phyloP scores from a whole-genome alignment of 2,113 vertebrate genomes.

The Melanocharis versteri region DNA sequence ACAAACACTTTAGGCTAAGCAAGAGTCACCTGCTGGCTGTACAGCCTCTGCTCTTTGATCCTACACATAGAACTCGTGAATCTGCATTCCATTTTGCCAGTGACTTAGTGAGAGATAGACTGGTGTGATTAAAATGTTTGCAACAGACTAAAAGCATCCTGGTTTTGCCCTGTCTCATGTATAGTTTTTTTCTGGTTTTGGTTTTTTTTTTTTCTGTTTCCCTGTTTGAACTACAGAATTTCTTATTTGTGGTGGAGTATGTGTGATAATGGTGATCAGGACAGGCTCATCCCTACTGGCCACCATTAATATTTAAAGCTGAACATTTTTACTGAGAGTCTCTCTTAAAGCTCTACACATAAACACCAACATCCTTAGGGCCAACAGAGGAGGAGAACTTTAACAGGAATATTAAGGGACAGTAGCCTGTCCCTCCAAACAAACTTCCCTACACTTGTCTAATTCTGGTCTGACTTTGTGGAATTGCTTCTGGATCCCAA shows the following conservation, averaged over 20 bases:
- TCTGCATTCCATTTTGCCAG: neutral
- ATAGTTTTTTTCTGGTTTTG: too few relatives aligned
- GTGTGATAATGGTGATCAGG: neutral
- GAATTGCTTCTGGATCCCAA: neutral
- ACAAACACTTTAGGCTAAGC: neutral
- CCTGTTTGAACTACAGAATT: neutral
- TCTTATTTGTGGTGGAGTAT: neutral
- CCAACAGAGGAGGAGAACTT: neutral
- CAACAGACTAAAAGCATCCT: neutral
- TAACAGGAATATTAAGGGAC: neutral
- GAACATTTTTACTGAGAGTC: neutral
- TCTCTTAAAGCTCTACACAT: neutral
- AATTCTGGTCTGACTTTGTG: neutral
- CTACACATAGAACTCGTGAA: neutral
- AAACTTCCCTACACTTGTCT: neutral
- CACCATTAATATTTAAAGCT: neutral
- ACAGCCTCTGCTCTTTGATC: neutral
- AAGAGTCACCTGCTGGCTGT: neutral
- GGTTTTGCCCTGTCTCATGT: rapidly evolving
- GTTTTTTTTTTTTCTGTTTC: neutral
- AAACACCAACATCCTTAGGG: neutral
- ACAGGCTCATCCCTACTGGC: neutral
- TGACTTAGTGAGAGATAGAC: neutral
- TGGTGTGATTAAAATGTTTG: neutral
- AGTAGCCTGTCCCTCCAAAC: neutral